phyloP scores from a whole-genome alignment of 2,888 invertebrate species.

The Ceratothoa steindachneri region DNA sequence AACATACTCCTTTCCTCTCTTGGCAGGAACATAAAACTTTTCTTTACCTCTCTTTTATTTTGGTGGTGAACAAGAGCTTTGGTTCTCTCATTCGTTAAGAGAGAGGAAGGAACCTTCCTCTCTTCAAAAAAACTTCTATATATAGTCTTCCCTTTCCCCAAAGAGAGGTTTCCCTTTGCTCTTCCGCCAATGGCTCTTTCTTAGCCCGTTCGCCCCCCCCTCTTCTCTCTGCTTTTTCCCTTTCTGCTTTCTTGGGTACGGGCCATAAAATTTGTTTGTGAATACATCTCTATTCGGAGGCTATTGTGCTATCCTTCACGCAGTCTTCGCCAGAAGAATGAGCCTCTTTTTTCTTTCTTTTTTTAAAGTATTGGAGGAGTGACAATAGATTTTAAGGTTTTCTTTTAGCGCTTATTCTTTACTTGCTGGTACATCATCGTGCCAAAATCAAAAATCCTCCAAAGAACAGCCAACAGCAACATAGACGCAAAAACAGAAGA shows the following conservation, averaged over 20 bases:
- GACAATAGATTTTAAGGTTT: constrained; percentile 36
- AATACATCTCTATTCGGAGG: constrained; percentile 34
- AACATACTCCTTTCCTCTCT: no score
- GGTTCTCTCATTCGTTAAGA: neutral
- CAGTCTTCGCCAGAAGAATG: constrained; percentile 27
- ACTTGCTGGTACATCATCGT: neutral
- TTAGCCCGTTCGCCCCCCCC: neutral
- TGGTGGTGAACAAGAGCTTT: no score
- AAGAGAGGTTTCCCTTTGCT: neutral
- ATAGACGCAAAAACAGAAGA: no score
- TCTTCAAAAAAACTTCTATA: neutral
- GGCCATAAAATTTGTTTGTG: constrained; percentile 44
- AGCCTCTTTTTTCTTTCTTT: constrained; percentile 11
- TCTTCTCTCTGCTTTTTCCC: neutral
- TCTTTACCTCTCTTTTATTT: neutral
- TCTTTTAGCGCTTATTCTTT: neutral
- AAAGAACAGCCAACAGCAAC: no score
- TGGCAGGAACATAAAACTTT: no score
- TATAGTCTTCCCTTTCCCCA: neutral
- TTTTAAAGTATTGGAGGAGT: constrained; percentile 38
- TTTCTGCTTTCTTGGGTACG: constrained; percentile 14
- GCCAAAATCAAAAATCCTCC: neutral
- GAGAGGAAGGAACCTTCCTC: neutral
- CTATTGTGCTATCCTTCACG: constrained; percentile 36
- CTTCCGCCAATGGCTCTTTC: no score